Evolutionary conservation across 2,888 invertebrate genomes (phyloP).

Genomic region (Hemistola chrysoprasaria): DNA sequence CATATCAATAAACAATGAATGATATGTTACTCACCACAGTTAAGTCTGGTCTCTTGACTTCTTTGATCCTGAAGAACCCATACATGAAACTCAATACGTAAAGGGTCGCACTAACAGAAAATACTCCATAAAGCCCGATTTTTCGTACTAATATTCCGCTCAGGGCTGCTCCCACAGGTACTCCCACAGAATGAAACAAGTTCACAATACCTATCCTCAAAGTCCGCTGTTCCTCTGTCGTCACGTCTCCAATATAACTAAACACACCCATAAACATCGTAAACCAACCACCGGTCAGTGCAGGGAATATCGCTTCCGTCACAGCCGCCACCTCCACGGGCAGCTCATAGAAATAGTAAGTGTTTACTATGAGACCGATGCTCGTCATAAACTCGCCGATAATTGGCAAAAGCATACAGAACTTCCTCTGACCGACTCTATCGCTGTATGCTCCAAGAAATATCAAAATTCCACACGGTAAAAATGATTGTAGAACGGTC

Average conservation of each 20-base stretch:
- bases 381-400: conserved; percentile 91
- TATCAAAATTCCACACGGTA: conserved; percentile 90
- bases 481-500: conserved; percentile 90
- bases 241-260: conserved; percentile 94
- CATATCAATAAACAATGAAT: too few relatives aligned
- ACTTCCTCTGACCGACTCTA: conserved; percentile 86
- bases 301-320: conserved; percentile 91
- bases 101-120: conserved; percentile 88
- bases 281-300: conserved; percentile 92
- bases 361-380: conserved; percentile 89
- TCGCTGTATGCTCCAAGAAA: conserved; percentile 92
- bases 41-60: conserved; percentile 76
- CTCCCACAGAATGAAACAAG: conserved; percentile 93
- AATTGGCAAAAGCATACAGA: conserved; percentile 92
- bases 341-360: conserved; percentile 89
- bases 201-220: conserved; percentile 93
- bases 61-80: conserved; percentile 87
- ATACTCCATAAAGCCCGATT: conserved; percentile 92
- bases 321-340: conserved; percentile 92
- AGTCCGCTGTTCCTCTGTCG: conserved; percentile 91
- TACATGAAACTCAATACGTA: conserved; percentile 89
- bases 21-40: conserved; percentile 53
- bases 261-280: conserved; percentile 96
- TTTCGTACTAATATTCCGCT: conserved; percentile 90
- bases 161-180: conserved; percentile 93